Evolutionary conservation across 1,140 invertebrate genomes (phyloP), one percentile per base, ranked within the genome.

Genomic region (Drosophila yakuba): DNA sequence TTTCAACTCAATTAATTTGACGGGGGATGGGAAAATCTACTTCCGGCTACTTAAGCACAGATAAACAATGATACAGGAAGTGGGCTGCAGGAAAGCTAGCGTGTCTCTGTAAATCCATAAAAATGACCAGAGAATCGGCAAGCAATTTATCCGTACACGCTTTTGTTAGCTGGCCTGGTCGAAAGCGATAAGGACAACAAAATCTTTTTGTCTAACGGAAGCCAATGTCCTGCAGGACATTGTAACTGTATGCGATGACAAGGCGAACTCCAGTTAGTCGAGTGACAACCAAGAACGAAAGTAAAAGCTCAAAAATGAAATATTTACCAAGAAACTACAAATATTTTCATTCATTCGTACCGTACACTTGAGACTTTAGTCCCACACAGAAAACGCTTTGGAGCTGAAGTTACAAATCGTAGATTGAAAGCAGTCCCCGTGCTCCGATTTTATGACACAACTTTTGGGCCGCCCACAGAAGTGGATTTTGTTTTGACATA

Each of bases 1-100:
- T 86, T 86, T 86, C 75, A 89, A 86, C 83, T 88, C 83, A 86
- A 86, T 86, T 86, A 86, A 86, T 83, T 86, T 71, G 47, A 67
- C 25, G 55, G 15, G 8, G 41, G 17, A 23, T 23, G 48, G 43
- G 35, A 52, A 68, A 79, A 74, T 58, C 51, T 72, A 72, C 83
- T 88, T 86, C 83, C 84, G 63, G 79, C 75, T 86, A 76, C 83
- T 86, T 88, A 88, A 79, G 79, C 74, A 81, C 78, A 85, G 56
- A 76, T 62, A 77, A 61, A 77, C 63, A 76, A 25, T 66, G 45
- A 72, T 63, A 51, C 43, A 20, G 43, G 10, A 20, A 32, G 15
- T 23, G 11, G 36, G 28, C 23, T 3, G 43, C 35, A 6, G 23
- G 5, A 68, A 54, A 67, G 47, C 64, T 68, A 68, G 20, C 54